phyloP scores from a whole-genome alignment of 2,797 vertebrate genomes.

The Oryzias sinensis region DNA sequence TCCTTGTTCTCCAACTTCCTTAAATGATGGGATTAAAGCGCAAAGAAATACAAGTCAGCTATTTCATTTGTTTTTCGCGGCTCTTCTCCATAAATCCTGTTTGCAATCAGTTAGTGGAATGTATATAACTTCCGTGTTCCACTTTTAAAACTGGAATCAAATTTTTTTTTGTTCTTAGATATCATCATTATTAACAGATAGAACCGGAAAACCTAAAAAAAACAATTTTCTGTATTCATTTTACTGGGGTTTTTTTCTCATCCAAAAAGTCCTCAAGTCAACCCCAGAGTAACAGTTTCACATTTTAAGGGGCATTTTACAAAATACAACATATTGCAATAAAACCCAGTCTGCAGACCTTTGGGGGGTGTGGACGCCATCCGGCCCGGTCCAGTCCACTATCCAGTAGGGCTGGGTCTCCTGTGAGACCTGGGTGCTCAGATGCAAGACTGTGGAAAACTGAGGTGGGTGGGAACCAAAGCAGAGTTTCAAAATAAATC shows the following conservation, averaged over 20 bases:
- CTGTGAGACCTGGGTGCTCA: slow-evolving; percentile 21
- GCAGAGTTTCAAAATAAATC: slow-evolving; percentile 46
- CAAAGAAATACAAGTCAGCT: background rate
- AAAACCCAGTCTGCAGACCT: slow-evolving; percentile 47
- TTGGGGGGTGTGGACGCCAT: slow-evolving; percentile 49
- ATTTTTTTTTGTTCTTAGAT: background rate
- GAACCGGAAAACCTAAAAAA: background rate
- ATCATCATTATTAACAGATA: background rate
- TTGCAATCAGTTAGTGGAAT: background rate
- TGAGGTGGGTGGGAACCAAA: slow-evolving; percentile 2
- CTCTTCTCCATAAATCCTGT: background rate
- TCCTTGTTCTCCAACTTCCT: slow-evolving; percentile 21
- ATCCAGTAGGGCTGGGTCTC: slow-evolving; percentile 1
- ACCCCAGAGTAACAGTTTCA: no score
- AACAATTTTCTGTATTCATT: background rate
- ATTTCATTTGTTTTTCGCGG: background rate
- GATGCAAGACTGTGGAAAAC: background rate
- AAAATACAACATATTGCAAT: background rate
- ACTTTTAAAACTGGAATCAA: background rate
- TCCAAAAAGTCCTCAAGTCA: background rate
- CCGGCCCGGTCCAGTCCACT: slow-evolving; percentile 20
- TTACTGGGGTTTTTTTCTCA: background rate
- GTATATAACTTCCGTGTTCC: slow-evolving; percentile 8
- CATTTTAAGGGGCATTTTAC: no score
- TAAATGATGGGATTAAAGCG: background rate